Evolutionary conservation across 2,888 invertebrate species (phyloP).

Genomic region (Drosophila robusta): DNA sequence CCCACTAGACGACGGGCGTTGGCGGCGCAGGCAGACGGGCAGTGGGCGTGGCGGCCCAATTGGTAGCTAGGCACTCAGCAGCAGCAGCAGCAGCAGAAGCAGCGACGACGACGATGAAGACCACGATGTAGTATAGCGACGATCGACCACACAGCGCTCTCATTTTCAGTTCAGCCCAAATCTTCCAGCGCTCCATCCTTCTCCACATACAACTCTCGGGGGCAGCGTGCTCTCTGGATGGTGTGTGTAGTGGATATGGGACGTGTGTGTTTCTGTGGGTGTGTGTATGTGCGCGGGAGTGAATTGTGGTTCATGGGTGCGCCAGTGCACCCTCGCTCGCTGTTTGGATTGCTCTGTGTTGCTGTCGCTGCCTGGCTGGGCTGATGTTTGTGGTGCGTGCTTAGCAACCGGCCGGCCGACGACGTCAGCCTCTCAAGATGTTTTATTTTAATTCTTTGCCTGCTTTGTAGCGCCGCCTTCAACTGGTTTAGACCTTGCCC

Average conservation of each 20-base stretch:
- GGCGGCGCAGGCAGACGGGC: conserved; percentile 69
- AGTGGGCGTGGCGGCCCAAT: conserved; percentile 59
- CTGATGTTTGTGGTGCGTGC: conserved; percentile 57
- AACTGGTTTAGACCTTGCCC: conserved; percentile 54
- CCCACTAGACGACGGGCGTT: conserved; percentile 59
- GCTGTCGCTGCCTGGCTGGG: conserved; percentile 59
- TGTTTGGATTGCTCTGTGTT: conserved; percentile 22
- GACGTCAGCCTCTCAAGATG: conserved; percentile 53
- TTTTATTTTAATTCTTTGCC: conserved; percentile 33
- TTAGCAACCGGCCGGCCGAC: conserved; percentile 67
- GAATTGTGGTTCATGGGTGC: conserved; percentile 29
- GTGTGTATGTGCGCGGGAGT: conserved; percentile 24
- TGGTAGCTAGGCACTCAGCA: conserved; percentile 76
- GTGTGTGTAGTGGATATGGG: conserved; percentile 15
- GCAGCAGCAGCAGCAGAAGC: conserved; percentile 61
- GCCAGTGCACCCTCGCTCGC: conserved; percentile 40
- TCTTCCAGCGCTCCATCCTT: conserved; percentile 15
- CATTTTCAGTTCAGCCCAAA: not conserved
- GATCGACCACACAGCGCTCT: conserved; percentile 16
- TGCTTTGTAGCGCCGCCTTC: conserved; percentile 69
- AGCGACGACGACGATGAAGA: conserved; percentile 20
- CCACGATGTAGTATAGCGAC: not conserved
- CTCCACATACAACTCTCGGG: conserved; percentile 20
- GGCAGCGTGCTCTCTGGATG: conserved; percentile 42
- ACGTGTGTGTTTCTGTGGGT: conserved; percentile 18